These are phyloP conservation scores for Zaprionus lachaisei DNA, from an alignment of 1,140 invertebrate genomes.

Conservation along the genomic window DNA sequence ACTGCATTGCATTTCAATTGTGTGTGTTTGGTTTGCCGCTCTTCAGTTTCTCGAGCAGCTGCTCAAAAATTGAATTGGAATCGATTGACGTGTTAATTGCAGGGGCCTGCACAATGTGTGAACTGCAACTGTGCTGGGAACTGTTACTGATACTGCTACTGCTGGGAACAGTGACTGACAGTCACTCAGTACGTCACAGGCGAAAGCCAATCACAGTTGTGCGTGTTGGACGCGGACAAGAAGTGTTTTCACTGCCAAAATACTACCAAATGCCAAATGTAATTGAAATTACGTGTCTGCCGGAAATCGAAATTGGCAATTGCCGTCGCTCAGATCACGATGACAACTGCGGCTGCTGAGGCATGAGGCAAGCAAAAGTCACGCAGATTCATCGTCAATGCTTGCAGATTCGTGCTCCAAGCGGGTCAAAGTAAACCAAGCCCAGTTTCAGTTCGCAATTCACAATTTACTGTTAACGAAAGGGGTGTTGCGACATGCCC, in stretches of 20 bases:
- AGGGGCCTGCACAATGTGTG: slow-evolving; percentile 30
- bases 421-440: neutral
- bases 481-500: neutral
- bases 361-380: slow-evolving; percentile 43
- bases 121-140: slow-evolving; percentile 29
- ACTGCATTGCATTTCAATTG: slow-evolving; percentile 51
- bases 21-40: slow-evolving; percentile 38
- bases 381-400: slow-evolving; percentile 43
- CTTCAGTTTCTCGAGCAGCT: slow-evolving; percentile 56
- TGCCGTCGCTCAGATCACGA: slow-evolving; percentile 56
- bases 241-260: slow-evolving; percentile 70
- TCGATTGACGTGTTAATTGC: slow-evolving; percentile 64
- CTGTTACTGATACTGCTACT: slow-evolving; percentile 15
- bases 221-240: slow-evolving; percentile 45
- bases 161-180: neutral
- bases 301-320: slow-evolving; percentile 64
- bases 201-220: slow-evolving; percentile 43
- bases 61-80: slow-evolving; percentile 26
- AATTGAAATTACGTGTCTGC: slow-evolving; percentile 71
- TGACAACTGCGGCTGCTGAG: slow-evolving; percentile 48
- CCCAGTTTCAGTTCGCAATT: neutral
- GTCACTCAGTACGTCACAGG: no score
- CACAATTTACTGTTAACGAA: slow-evolving; percentile 1
- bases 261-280: slow-evolving; percentile 47
- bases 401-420: slow-evolving; percentile 55